Conservation (phyloP, 2,113 vertebrate genomes). For the Eleginops maclovinus region DNA sequence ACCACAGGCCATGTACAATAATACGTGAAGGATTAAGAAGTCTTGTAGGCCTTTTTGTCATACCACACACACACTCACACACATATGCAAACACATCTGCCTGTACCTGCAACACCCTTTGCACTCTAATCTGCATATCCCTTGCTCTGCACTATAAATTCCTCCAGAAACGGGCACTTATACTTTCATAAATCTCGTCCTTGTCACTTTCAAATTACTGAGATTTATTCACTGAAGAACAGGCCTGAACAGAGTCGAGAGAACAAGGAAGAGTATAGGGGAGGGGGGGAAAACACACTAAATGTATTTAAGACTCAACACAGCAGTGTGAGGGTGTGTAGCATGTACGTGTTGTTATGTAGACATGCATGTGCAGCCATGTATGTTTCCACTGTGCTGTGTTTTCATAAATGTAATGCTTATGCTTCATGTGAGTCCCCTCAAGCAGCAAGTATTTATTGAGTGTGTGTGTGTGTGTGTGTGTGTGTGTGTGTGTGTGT, state of each 20-base stretch:
- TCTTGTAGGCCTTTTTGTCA: conserved; percentile 59
- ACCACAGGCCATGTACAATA: conserved; percentile 50
- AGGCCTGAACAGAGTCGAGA: conserved; percentile 61
- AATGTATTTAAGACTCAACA: conserved; percentile 84
- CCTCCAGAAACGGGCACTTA: conserved; percentile 81
- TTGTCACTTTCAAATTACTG: conserved; percentile 91
- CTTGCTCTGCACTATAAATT: conserved; percentile 82
- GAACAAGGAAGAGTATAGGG: conserved; percentile 44
- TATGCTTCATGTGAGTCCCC: conserved; percentile 14
- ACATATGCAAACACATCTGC: conserved; percentile 59
- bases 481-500: conserved; percentile 1
- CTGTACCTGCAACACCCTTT: conserved; percentile 73
- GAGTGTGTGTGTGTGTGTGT: conserved; percentile 8
- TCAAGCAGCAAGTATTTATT: conserved; percentile 6
- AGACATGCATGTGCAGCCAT: too few species aligned
- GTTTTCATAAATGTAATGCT: conserved; percentile 46
- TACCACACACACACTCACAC: conserved; percentile 40
- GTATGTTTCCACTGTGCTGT: conserved; percentile 17
- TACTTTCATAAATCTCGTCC: conserved; percentile 86
- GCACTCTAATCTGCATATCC: conserved; percentile 85
- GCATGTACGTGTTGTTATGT: conserved; percentile 15
- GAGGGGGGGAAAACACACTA: conserved; percentile 27
- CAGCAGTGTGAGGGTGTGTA: conserved; percentile 77
- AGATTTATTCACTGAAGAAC: conserved; percentile 93
- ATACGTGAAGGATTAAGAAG: conserved; percentile 63